phyloP scores from a whole-genome alignment of 2,113 vertebrate genomes.

The Sardina pilchardus region DNA sequence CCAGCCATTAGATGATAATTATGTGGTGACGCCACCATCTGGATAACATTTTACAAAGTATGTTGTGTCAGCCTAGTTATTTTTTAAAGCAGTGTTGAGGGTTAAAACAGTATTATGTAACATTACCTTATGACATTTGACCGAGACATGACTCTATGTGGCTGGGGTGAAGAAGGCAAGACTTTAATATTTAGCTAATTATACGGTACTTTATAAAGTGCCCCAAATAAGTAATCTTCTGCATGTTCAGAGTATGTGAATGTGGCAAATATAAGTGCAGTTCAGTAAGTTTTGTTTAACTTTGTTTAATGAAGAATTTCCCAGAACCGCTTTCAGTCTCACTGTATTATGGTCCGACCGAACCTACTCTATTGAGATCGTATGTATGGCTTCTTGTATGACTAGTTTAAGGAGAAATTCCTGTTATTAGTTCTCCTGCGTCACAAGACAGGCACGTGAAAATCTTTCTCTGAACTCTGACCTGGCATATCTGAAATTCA shows the following conservation, averaged over 20 bases:
- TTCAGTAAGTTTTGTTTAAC: background rate
- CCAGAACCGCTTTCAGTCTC: background rate
- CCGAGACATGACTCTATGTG: background rate
- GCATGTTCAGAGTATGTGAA: background rate
- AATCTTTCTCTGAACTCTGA: background rate
- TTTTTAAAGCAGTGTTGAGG: background rate
- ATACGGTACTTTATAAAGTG: no score
- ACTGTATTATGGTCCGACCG: background rate
- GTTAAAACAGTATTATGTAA: background rate
- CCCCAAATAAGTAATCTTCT: background rate
- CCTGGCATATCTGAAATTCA: background rate
- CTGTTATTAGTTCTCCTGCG: background rate
- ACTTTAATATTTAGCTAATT: no score
- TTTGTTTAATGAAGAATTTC: background rate
- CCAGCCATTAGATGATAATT: background rate
- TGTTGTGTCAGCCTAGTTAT: background rate
- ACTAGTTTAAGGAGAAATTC: background rate
- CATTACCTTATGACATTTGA: background rate
- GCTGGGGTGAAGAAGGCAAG: background rate
- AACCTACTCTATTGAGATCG: background rate
- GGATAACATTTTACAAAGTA: conserved; percentile 3
- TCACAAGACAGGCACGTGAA: background rate
- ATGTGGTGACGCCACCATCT: background rate
- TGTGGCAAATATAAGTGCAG: background rate
- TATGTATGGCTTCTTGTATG: background rate